phyloP scores from a whole-genome alignment of 2,888 invertebrate species.

The Drosophila rubida region DNA sequence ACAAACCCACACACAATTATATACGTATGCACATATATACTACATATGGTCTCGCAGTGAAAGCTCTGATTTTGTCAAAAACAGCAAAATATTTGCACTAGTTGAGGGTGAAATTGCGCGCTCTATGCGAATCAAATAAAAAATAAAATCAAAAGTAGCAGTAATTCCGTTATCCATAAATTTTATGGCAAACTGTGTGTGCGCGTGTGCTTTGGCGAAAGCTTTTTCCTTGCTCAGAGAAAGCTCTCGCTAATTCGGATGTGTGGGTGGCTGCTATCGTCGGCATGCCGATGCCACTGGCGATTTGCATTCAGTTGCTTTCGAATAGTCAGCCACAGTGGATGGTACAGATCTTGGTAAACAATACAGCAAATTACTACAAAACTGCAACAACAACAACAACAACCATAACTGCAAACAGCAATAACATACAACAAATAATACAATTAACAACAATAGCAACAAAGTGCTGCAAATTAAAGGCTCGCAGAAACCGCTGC shows the following conservation, averaged over 20 bases:
- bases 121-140: conserved; percentile 57
- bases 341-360: conserved; percentile 43
- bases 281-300: conserved; percentile 15
- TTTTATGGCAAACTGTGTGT: conserved; percentile 51
- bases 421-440: conserved; percentile 16
- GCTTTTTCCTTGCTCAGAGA: conserved; percentile 32
- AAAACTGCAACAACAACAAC: conserved; percentile 15
- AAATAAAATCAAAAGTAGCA: conserved; percentile 69
- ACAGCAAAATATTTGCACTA: neutral
- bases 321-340: conserved; percentile 76
- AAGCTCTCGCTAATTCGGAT: conserved; percentile 25
- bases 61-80: conserved; percentile 35
- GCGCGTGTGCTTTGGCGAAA: conserved; percentile 33
- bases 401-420: conserved; percentile 14
- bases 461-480: conserved; percentile 21
- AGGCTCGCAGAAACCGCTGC: conserved; percentile 3
- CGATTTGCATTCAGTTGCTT: conserved; percentile 72
- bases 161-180: conserved; percentile 47
- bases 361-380: conserved; percentile 11
- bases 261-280: conserved; percentile 32
- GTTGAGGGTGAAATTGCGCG: neutral
- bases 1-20: conserved; percentile 23
- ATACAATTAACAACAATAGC: conserved; percentile 15
- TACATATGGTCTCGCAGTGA: conserved; percentile 8
- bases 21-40: neutral